Evolutionary conservation across 2,888 invertebrate genomes (phyloP), one percentile per base, ranked within the genome.

Genomic region (Dione juno): DNA sequence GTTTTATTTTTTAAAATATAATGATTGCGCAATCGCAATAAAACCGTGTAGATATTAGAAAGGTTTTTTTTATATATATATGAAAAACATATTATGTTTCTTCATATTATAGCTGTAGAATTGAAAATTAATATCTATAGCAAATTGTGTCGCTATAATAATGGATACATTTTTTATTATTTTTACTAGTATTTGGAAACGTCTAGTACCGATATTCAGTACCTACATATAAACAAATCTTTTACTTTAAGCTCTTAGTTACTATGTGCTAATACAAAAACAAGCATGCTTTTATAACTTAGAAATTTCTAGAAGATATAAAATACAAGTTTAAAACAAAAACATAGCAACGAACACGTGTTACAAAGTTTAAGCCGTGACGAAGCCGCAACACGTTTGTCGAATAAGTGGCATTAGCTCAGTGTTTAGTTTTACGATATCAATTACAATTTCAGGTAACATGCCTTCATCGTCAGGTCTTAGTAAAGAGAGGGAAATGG

Each of bases 401-500:
- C 21, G 41, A 58, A 41, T 41, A 63, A 63, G 63, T 63, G 35
- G 35, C 35, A n/a, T n/a, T 48, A 61, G 35, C 11, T 37, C 35
- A 48, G 45, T 16, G 63, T 40, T 37, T 40, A 50, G 40, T 40
- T 50, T 64, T 40, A 64, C 64, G 14, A 50, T 72, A 75, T 75
- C 70, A 69, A 65, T 72, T 73, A 67, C 69, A 70, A 57, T 72
- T 73, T 75, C 69, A 71, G 73, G 72, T 72, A 74, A 74, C 48
- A 65, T 66, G 45, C 61, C n/a, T n/a, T n/a, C n/a, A n/a, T n/a
- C n/a, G n/a, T 28, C 67, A 71, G 59, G 52, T 50, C 53, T 69
- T 63, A 53, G 73, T 73, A 73, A 73, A 73, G 63, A 75, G 67
- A 73, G 82, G 85, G 83, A 86, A 84, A 77, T 83, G 82, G 82